A percentile compares a stretch with the other conserved stretches of the same genome.
Evolutionary conservation across 2,113 vertebrate genomes (phyloP).

Genomic region (Lepus americanus): DNA sequence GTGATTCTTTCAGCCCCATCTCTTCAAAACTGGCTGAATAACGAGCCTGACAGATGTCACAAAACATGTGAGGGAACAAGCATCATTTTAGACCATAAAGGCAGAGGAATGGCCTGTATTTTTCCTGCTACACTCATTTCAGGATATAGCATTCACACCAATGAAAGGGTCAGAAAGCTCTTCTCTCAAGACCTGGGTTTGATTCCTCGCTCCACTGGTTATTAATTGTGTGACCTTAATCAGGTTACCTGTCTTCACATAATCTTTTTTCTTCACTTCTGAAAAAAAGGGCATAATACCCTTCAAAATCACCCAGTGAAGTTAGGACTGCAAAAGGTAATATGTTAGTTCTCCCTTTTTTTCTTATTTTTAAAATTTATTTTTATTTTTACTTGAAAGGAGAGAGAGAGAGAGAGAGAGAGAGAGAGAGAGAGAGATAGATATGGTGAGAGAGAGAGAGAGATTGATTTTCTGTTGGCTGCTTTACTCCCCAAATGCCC

Average conservation of each 20-base stretch:
- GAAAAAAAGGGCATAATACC: background rate
- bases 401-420: no score
- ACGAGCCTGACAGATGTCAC: background rate
- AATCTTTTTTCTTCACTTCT: conserved; percentile 11
- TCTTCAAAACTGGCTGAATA: conserved; percentile 37
- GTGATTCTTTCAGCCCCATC: background rate
- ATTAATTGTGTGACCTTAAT: conserved; percentile 13
- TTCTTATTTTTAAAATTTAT: no score
- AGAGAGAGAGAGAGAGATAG: no score
- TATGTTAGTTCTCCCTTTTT: background rate
- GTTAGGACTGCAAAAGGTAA: background rate
- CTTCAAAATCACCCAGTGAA: background rate
- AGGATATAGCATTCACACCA: conserved; percentile 3
- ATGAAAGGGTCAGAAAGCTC: conserved; percentile 29
- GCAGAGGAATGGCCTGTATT: background rate
- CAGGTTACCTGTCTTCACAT: background rate
- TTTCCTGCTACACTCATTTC: background rate
- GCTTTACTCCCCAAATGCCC: no score
- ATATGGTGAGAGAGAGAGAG: no score
- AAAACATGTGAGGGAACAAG: background rate
- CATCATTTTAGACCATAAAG: background rate
- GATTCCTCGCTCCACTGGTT: conserved; percentile 12
- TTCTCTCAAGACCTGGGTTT: conserved; percentile 21
- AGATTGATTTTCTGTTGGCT: no score
- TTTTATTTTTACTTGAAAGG: no score